phyloP scores from a whole-genome alignment of 2,888 invertebrate genomes.

The Cylloceria caligata region DNA sequence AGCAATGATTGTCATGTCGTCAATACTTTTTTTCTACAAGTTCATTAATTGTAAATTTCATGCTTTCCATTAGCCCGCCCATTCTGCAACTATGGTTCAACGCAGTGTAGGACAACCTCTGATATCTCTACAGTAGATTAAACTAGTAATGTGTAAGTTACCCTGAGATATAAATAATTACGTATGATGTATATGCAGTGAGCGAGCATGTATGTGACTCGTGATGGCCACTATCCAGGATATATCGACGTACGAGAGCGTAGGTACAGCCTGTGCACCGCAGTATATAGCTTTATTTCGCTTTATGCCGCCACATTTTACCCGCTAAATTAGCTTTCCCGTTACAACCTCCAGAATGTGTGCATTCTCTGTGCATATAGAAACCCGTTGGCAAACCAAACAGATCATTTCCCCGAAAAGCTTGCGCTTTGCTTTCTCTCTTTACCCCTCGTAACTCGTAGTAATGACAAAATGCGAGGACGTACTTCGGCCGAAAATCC shows the following conservation, averaged over 20 bases:
- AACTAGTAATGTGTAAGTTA: constrained; percentile 45
- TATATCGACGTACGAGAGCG: constrained; percentile 59
- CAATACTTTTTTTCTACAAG: background rate
- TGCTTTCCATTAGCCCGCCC: background rate
- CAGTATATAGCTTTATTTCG: constrained; percentile 77
- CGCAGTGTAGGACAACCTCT: constrained; percentile 41
- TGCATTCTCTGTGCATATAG: constrained; percentile 63
- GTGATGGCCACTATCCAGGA: constrained; percentile 60
- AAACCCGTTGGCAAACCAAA: constrained; percentile 72
- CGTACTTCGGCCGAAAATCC: constrained; percentile 4
- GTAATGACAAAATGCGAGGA: background rate
- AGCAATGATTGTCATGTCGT: no score
- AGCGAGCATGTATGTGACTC: constrained; percentile 59
- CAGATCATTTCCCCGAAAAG: constrained; percentile 71
- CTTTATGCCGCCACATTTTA: constrained; percentile 78
- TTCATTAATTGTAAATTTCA: constrained; percentile 35
- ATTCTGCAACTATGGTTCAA: constrained; percentile 44
- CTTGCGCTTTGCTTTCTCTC: background rate
- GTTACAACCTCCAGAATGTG: constrained; percentile 73
- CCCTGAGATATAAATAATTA: constrained; percentile 82
- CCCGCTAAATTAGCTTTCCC: constrained; percentile 79
- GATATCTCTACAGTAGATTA: constrained; percentile 25
- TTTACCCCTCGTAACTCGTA: constrained; percentile 24
- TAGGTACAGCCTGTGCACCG: constrained; percentile 53
- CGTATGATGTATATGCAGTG: constrained; percentile 77